Evolutionary conservation across 2,113 vertebrate genomes (phyloP).

Genomic region (Microtus oregoni): DNA sequence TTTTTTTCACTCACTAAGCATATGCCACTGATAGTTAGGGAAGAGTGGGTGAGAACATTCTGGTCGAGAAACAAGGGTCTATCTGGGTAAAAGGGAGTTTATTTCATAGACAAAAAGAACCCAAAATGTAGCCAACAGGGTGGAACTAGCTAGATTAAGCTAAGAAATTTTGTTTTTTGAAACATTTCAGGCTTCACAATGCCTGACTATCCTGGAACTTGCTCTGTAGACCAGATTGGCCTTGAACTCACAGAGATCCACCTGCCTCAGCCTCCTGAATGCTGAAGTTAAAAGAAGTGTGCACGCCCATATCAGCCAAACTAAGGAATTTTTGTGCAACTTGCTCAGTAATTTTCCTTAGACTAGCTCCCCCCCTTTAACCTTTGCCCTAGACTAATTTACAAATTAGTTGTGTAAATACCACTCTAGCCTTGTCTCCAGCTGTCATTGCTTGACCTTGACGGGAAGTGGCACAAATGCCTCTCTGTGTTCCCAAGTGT

Average conservation of each 20-base stretch:
- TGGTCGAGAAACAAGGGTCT: neutral
- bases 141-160: neutral
- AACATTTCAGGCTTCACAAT: neutral
- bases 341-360: neutral
- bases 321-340: neutral
- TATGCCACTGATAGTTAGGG: neutral
- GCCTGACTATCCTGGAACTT: neutral
- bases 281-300: neutral
- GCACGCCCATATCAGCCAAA: neutral
- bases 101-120: neutral
- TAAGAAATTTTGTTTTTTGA: neutral
- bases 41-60: neutral
- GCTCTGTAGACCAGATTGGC: neutral
- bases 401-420: neutral
- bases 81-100: neutral
- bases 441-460: neutral
- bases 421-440: neutral
- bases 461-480: neutral
- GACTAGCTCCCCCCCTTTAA: neutral
- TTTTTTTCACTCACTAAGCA: neutral
- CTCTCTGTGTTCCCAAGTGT: neutral
- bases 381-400: neutral
- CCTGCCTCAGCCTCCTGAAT: neutral
- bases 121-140: neutral
- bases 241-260: neutral